A percentile compares a stretch with the other conserved stretches of the same genome.
phyloP scores from a whole-genome alignment of 2,797 vertebrate genomes.

The Clamator glandarius region DNA sequence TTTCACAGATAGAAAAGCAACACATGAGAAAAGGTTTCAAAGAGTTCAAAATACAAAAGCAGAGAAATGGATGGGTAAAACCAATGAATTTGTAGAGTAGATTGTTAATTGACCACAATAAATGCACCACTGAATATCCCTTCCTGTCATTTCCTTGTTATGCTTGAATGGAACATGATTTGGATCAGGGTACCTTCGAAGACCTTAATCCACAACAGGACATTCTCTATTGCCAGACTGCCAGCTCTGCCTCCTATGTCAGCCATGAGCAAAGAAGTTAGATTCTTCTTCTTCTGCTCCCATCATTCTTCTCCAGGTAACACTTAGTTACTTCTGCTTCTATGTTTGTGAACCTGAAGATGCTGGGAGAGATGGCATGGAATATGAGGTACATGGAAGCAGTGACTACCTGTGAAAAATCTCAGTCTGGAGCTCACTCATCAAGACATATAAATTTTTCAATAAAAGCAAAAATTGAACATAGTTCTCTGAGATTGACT shows the following conservation, averaged over 20 bases:
- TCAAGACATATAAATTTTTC: background rate
- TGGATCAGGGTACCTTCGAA: too few species aligned
- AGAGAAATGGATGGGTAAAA: background rate
- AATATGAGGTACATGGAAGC: background rate
- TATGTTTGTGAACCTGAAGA: background rate
- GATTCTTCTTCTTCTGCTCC: background rate
- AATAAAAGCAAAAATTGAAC: background rate
- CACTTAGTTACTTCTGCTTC: background rate
- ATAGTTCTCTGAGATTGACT: background rate
- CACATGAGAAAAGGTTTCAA: background rate
- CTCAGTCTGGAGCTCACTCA: background rate
- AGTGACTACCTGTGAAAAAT: background rate
- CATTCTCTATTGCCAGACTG: background rate
- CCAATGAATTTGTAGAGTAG: background rate
- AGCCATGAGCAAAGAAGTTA: background rate
- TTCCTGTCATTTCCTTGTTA: background rate
- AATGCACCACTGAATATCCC: fast-evolving
- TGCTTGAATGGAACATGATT: too few species aligned
- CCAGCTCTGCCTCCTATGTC: background rate
- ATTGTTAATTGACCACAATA: background rate
- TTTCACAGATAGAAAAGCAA: background rate
- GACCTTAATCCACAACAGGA: background rate
- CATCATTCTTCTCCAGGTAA: background rate
- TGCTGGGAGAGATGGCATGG: background rate
- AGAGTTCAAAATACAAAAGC: background rate